A percentile compares a stretch with the other conserved stretches of the same genome.
Conservation (phyloP, 2,797 vertebrate genomes). For the Anguilla anguilla region DNA sequence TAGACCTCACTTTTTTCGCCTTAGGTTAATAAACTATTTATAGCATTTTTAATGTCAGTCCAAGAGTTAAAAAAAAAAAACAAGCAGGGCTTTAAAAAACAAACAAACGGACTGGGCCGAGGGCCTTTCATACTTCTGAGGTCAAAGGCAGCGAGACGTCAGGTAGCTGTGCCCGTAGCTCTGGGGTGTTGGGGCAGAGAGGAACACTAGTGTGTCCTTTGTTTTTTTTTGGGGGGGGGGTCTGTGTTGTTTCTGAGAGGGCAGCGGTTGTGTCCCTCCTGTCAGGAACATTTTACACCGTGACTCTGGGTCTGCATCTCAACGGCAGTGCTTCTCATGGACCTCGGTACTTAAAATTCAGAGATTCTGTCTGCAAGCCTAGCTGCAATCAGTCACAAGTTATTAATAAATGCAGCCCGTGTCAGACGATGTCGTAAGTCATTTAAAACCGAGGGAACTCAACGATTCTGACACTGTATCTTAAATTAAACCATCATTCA, state of each 20-base stretch:
- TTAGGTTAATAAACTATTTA: background rate
- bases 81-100: background rate
- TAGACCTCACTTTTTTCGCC: background rate
- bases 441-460: slow-evolving; percentile 28
- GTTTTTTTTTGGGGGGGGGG: background rate
- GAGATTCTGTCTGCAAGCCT: background rate
- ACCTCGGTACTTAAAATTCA: slow-evolving; percentile 24
- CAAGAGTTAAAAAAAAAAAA: background rate
- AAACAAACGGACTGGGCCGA: background rate
- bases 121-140: background rate
- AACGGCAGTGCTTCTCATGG: background rate
- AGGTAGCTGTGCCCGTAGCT: slow-evolving; percentile 1
- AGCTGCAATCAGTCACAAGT: slow-evolving; percentile 19
- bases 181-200: background rate
- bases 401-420: slow-evolving; percentile 27
- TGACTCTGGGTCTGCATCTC: slow-evolving; percentile 18
- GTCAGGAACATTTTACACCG: slow-evolving; percentile 17
- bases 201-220: background rate
- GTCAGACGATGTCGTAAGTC: slow-evolving; percentile 28
- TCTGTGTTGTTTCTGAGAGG: slow-evolving; percentile 27
- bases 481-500: slow-evolving; percentile 37
- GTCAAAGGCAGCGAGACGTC: slow-evolving; percentile 38
- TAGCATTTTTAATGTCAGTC: background rate
- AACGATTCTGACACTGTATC: slow-evolving; percentile 29
- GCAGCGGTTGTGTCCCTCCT: slow-evolving; percentile 19